These are phyloP conservation scores for Spinibarbus caldwelli DNA, from an alignment of 2,797 vertebrate species.

Conservation along the genomic window DNA sequence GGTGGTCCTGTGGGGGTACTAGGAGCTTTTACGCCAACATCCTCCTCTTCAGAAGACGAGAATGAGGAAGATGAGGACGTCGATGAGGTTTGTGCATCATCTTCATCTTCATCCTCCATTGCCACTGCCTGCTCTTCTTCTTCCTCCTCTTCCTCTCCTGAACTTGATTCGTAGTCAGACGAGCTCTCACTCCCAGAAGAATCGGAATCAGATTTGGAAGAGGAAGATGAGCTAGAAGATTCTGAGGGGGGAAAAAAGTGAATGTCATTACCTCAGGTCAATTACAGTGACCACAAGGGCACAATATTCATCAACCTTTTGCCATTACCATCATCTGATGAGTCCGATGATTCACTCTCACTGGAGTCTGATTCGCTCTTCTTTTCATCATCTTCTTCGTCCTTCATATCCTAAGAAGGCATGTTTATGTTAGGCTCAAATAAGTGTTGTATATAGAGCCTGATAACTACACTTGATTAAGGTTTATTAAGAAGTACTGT, in stretches of 20 bases:
- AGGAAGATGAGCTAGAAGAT: conserved; percentile 77
- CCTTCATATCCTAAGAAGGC: conserved; percentile 68
- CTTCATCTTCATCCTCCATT: conserved; percentile 64
- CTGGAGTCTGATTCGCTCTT: conserved; percentile 81
- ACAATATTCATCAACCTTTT: background rate
- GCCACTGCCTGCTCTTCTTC: conserved; percentile 68
- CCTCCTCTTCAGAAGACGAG: conserved; percentile 70
- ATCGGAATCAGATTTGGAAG: conserved; percentile 81
- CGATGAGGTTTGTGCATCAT: conserved; percentile 60
- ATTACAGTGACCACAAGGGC: background rate
- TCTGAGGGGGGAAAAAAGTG: conserved; percentile 66
- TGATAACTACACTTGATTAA: background rate
- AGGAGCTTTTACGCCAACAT: conserved; percentile 60
- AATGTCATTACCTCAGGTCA: background rate
- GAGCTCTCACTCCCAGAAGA: conserved; percentile 86
- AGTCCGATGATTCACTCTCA: conserved; percentile 84
- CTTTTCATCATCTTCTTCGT: conserved; percentile 76
- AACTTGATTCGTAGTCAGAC: conserved; percentile 89
- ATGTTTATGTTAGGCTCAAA: background rate
- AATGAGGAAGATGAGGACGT: conserved; percentile 72
- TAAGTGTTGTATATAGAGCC: background rate
- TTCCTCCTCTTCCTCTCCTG: conserved; percentile 84
- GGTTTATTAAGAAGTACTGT: background rate
- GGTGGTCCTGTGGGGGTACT: conserved; percentile 58
- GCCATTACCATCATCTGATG: conserved; percentile 88